Evolutionary conservation across 2,113 vertebrate species (phyloP).

Genomic region (Periophthalmodon schlosseri): DNA sequence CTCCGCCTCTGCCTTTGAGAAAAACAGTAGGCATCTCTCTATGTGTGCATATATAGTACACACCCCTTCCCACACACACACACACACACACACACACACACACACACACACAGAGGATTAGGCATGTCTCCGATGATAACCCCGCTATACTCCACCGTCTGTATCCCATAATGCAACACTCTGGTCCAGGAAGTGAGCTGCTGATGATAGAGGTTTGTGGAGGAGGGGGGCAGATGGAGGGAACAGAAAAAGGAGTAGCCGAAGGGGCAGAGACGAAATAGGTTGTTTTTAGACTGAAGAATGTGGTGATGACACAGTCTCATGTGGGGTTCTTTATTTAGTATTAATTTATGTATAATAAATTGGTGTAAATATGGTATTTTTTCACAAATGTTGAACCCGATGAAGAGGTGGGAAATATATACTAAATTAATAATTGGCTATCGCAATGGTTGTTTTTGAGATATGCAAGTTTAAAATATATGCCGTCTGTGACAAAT

Average conservation of each 20-base stretch:
- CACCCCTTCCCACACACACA: conserved; percentile 15
- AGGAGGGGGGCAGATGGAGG: conserved; percentile 28
- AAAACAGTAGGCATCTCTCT: conserved; percentile 51
- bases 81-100: conserved; percentile 10
- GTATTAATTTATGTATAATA: background rate
- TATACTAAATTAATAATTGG: no score
- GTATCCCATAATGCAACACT: conserved; percentile 72
- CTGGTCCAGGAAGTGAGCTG: conserved; percentile 69
- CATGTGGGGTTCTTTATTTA: background rate
- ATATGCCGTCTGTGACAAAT: no score
- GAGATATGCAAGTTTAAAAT: no score
- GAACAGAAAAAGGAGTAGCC: conserved; percentile 34
- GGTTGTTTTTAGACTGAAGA: background rate
- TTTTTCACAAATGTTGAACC: background rate
- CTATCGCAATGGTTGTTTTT: no score
- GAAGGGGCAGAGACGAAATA: conserved; percentile 43
- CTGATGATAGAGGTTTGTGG: conserved; percentile 61
- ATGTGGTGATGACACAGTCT: no score
- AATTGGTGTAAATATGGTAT: no score
- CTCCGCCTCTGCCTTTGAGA: conserved; percentile 48
- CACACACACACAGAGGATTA: conserved; percentile 65
- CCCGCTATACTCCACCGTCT: conserved; percentile 70
- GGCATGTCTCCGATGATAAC: conserved; percentile 70
- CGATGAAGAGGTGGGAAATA: background rate
- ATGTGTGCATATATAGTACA: conserved; percentile 46